Conservation (phyloP, 2,888 invertebrate species). For the Latrodectus elegans region DNA sequence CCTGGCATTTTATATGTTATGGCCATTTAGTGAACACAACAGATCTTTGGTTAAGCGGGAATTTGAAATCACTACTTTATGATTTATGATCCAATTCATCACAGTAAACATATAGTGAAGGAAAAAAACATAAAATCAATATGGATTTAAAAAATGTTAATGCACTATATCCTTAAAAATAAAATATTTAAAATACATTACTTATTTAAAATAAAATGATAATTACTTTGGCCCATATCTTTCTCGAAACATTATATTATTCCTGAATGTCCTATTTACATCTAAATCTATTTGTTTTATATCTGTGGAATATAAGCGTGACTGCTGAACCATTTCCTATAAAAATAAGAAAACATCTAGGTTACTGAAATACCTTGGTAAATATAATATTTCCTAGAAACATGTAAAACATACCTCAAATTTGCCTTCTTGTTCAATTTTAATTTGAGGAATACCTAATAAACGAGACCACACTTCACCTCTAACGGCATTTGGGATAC, state of each 20-base stretch:
- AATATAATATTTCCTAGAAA: background rate
- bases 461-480: slow-evolving; percentile 88
- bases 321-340: slow-evolving; percentile 88
- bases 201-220: background rate
- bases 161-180: too few relatives aligned
- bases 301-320: slow-evolving; percentile 93
- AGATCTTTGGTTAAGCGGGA: too few relatives aligned
- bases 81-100: too few relatives aligned
- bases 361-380: background rate
- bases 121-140: too few relatives aligned
- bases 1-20: too few relatives aligned
- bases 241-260: slow-evolving; percentile 91
- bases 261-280: slow-evolving; percentile 98
- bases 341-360: slow-evolving; percentile 56
- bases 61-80: too few relatives aligned
- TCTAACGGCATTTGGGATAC: slow-evolving; percentile 94
- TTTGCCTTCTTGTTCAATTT: slow-evolving; percentile 85
- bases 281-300: slow-evolving; percentile 99
- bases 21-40: too few relatives aligned
- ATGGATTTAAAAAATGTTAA: too few relatives aligned
- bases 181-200: background rate
- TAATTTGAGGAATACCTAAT: slow-evolving; percentile 85
- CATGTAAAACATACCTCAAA: slow-evolving; percentile 79
- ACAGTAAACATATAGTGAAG: too few relatives aligned
- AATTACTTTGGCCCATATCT: slow-evolving; percentile 89